Percentiles rank a stretch among this genome's conserved stretches.
phyloP scores from a whole-genome alignment of 2,113 vertebrate genomes.

The Pachypanchax playfairii region DNA sequence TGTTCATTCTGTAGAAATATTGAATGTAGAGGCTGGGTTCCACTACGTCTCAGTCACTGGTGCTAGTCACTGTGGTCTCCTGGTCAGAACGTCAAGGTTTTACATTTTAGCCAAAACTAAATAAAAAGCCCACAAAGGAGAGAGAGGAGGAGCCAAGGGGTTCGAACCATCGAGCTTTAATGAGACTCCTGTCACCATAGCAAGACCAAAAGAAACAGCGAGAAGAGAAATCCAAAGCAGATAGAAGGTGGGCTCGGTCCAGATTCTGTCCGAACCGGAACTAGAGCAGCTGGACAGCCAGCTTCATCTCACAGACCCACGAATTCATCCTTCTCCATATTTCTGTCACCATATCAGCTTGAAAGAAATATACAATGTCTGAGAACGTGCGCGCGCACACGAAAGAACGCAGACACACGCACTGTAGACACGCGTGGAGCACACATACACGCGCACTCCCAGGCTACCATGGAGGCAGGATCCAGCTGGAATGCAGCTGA shows the following conservation, averaged over 20 bases:
- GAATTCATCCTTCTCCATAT: too few relatives aligned
- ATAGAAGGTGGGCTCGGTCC: neutral
- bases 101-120: too few relatives aligned
- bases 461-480: neutral
- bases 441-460: conserved; percentile 1
- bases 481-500: neutral
- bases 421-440: neutral
- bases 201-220: conserved; percentile 20
- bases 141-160: neutral
- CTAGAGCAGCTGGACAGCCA: too few relatives aligned
- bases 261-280: conserved; percentile 16
- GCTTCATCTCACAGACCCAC: too few relatives aligned
- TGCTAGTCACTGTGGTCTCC: too few relatives aligned
- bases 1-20: too few relatives aligned
- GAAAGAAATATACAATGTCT: neutral
- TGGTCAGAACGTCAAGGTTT: too few relatives aligned
- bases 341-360: neutral
- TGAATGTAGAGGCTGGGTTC: too few relatives aligned
- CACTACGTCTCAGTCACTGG: too few relatives aligned
- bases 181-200: conserved; percentile 36
- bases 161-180: neutral
- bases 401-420: neutral
- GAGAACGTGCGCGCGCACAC: neutral
- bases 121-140: too few relatives aligned
- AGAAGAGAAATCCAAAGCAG: conserved; percentile 7